phyloP scores from a whole-genome alignment of 2,888 invertebrate genomes.

The Rhorus exstirpatorius region DNA sequence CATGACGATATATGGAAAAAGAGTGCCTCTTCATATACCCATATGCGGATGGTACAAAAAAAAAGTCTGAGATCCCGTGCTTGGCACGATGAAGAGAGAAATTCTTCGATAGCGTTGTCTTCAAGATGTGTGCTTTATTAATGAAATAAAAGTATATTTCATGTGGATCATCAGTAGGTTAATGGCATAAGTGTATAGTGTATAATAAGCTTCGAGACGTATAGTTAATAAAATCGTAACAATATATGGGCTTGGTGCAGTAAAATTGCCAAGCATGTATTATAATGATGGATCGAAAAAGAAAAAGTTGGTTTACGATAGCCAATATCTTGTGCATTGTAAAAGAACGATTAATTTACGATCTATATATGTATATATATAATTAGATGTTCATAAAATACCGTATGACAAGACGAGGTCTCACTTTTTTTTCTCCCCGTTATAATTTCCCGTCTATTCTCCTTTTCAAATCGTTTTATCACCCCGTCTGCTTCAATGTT shows the following conservation, averaged over 20 bases:
- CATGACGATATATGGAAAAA: slow-evolving; percentile 29
- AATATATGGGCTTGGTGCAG: neutral
- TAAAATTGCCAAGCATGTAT: slow-evolving; percentile 25
- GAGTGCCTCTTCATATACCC: slow-evolving; percentile 24
- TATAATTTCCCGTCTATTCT: slow-evolving; percentile 39
- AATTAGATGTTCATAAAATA: slow-evolving; percentile 2
- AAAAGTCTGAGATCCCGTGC: slow-evolving; percentile 1
- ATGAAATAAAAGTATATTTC: neutral
- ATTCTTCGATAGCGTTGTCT: neutral
- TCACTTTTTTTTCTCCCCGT: slow-evolving; percentile 19
- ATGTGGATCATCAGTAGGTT: slow-evolving; percentile 26
- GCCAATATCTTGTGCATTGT: slow-evolving; percentile 13
- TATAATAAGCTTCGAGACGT: neutral
- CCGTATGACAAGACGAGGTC: slow-evolving; percentile 29
- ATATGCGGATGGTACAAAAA: slow-evolving; percentile 11
- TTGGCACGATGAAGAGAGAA: slow-evolving; percentile 3
- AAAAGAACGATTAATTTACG: slow-evolving; percentile 1
- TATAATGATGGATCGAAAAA: slow-evolving; percentile 26
- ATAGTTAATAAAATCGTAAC: neutral
- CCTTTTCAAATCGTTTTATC: slow-evolving; percentile 43
- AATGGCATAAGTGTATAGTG: slow-evolving; percentile 27
- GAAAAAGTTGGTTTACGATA: slow-evolving; percentile 61
- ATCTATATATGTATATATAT: neutral
- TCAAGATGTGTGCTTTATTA: neutral
- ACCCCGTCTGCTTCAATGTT: slow-evolving; percentile 52